phyloP scores from a whole-genome alignment of 2,113 vertebrate genomes.

The Columba janthina region DNA sequence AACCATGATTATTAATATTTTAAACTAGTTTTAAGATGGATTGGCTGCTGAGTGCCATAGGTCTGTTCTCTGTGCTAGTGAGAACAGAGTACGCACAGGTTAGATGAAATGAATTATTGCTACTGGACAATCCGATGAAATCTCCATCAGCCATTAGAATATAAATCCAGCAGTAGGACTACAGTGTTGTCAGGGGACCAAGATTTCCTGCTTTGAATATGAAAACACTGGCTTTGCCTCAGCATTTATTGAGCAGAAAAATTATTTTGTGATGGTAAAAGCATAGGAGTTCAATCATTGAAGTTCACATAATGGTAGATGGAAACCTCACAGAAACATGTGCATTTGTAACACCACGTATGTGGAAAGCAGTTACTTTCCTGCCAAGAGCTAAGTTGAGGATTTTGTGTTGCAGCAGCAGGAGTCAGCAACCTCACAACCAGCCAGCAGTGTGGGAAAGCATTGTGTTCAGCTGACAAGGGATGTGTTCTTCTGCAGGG shows the following conservation, averaged over 20 bases:
- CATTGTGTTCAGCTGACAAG: constrained; percentile 28
- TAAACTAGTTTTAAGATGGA: constrained; percentile 42
- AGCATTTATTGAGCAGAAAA: constrained; percentile 1
- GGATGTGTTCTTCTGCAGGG: constrained; percentile 29
- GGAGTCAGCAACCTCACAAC: background rate
- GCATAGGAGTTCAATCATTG: background rate
- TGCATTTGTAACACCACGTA: background rate
- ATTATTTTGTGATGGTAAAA: background rate
- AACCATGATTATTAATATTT: constrained; percentile 57
- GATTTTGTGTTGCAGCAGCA: background rate
- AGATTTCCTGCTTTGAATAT: constrained; percentile 37
- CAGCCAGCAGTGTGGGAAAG: constrained; percentile 9
- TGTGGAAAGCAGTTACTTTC: constrained; percentile 11
- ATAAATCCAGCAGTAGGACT: constrained; percentile 22
- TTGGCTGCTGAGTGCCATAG: background rate
- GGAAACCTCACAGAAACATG: background rate
- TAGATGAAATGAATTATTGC: constrained; percentile 8
- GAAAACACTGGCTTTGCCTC: background rate
- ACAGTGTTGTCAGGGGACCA: background rate
- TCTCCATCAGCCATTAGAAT: constrained; percentile 7
- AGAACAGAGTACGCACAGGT: background rate
- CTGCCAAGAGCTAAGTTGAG: constrained; percentile 14
- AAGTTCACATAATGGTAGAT: background rate
- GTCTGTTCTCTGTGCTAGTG: background rate
- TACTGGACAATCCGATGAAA: constrained; percentile 43